Evolutionary conservation across 2,888 invertebrate species (phyloP), one percentile per base, ranked within the genome.

Genomic region (Sinopyrophorus schimmeli): DNA sequence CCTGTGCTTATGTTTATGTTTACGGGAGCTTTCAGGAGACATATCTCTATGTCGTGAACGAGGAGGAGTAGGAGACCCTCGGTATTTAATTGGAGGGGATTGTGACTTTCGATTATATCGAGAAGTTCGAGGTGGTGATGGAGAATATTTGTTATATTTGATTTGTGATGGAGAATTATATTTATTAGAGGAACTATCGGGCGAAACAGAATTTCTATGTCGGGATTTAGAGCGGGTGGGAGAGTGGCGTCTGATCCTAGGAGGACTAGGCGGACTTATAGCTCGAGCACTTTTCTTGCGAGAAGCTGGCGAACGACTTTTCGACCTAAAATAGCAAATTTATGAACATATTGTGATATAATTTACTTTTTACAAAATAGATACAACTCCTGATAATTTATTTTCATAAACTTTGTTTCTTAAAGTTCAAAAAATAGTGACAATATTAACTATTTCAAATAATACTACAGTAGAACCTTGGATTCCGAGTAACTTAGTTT

Each of bases 1-100:
- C 59, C 76, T 75, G 61, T 77, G 76, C 61, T 77, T 77, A 58
- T 76, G 77, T 61, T 76, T 78, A 56, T 77, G 76, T 55, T 75
- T 77, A 37, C 76, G 74, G 15, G 65, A 63, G 3, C 24, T 21
- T 68, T 70, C 57, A 63, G 71, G 47, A 58, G 62, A 60, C 26
- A 40, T 34, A 26, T 48, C 54, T 47, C 68, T 65, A 34, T 70
- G 68, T 21, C 66, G 61, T 6, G 69, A 66, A 27, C 65, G 54
- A 6, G 66, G 60, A 10, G 67, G 63, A n/a, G 69, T 64, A 2
- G 68, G 63, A 24, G 68, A 66, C 24, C 44, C 23, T 44, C 44
- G 31, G 52, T 60, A 54, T 39, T 63, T 69, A 43, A 58, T 65
- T 46, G 71, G 68, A 30, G 63, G 59, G n/a, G 74, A 69, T 2